Conservation (phyloP, 1,140 invertebrate species). For the Argopecten irradians region DNA sequence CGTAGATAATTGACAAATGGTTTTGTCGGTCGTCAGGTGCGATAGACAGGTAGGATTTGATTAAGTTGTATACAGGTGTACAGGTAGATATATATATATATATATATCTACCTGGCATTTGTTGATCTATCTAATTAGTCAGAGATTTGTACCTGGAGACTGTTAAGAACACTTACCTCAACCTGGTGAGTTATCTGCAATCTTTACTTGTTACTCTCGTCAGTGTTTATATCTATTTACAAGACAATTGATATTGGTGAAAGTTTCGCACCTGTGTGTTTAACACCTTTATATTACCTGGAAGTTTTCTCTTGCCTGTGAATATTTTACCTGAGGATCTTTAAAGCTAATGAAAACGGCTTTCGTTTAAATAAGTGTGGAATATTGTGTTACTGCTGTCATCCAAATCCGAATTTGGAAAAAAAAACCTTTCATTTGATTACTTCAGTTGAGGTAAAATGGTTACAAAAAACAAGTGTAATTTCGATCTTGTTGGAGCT, state of each 20-base stretch:
- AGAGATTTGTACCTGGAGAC: background rate
- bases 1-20: background rate
- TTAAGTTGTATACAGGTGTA: constrained; percentile 8
- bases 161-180: background rate
- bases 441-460: background rate
- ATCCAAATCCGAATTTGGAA: background rate
- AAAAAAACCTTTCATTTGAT: background rate
- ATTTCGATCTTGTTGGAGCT: too few relatives aligned
- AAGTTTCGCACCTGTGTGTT: background rate
- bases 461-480: background rate
- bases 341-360: background rate
- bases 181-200: background rate
- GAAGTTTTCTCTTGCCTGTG: background rate
- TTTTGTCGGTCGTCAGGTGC: background rate
- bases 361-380: background rate
- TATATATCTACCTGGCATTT: background rate
- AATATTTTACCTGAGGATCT: background rate
- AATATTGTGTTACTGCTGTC: background rate
- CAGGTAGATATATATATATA: background rate
- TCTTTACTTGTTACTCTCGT: background rate
- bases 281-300: background rate
- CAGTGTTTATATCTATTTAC: background rate
- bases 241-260: background rate
- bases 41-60: background rate
- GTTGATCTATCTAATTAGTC: background rate